These are phyloP conservation scores for Drosophila yooni DNA, from an alignment of 2,888 invertebrate genomes.

Conservation along the genomic window DNA sequence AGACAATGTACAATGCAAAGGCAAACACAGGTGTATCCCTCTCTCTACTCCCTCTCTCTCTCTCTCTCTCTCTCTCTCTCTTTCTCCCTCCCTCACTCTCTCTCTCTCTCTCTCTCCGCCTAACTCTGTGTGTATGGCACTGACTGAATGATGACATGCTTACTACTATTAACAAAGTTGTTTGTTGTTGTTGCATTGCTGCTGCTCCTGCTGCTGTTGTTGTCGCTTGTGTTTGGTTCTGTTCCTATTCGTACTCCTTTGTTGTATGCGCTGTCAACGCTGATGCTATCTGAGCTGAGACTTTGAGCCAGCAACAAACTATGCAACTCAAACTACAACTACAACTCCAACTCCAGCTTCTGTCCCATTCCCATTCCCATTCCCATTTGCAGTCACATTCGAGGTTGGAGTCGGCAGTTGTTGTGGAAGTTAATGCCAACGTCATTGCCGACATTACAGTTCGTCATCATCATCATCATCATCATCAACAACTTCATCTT, in stretches of 20 bases:
- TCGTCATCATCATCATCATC: constrained; percentile 16
- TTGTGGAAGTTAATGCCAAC: constrained; percentile 26
- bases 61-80: neutral
- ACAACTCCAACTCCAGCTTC: constrained; percentile 3
- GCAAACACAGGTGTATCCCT: constrained; percentile 56
- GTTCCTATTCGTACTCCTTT: constrained; percentile 30
- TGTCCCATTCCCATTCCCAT: constrained; percentile 27
- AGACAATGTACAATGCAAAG: constrained; percentile 33
- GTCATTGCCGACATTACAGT: constrained; percentile 54
- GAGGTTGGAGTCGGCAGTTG: constrained; percentile 22
- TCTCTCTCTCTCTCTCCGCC: neutral
- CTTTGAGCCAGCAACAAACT: constrained; percentile 41
- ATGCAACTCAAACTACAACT: constrained; percentile 7
- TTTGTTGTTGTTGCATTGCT: constrained; percentile 38
- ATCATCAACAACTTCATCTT: constrained; percentile 1
- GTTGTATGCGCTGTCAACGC: constrained; percentile 66
- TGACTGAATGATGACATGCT: constrained; percentile 65
- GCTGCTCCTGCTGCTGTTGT: constrained; percentile 5
- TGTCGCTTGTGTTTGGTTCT: constrained; percentile 6
- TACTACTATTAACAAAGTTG: constrained; percentile 73
- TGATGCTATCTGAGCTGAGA: constrained; percentile 66
- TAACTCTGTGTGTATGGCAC: constrained; percentile 4
- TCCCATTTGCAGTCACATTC: constrained; percentile 27
- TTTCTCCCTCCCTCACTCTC: neutral
- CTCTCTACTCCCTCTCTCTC: neutral